phyloP scores from a whole-genome alignment of 2,888 invertebrate genomes.

The Mesorhabditis sp. region DNA sequence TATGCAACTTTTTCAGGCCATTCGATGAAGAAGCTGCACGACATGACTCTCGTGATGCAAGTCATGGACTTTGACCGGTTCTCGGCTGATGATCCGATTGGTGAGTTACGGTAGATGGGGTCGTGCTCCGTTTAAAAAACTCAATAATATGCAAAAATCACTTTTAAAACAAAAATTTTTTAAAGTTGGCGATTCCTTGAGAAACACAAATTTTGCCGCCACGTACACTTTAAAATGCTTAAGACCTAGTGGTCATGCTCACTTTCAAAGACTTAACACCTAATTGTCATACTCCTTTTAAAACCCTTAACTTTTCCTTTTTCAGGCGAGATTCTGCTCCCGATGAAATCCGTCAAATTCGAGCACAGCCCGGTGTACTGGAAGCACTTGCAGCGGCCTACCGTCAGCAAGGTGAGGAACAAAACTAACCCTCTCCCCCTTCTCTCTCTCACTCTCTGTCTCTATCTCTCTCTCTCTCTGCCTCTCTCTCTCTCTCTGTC shows the following conservation, averaged over 20 bases:
- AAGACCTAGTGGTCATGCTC: too few species aligned
- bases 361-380: slow-evolving; percentile 56
- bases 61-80: slow-evolving; percentile 57
- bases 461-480: too few species aligned
- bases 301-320: slow-evolving; percentile 16
- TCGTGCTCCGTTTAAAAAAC: too few species aligned
- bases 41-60: slow-evolving; percentile 55
- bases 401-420: slow-evolving; percentile 45
- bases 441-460: too few species aligned
- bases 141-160: too few species aligned
- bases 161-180: too few species aligned
- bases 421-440: too few species aligned
- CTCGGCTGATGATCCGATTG: slow-evolving; percentile 55
- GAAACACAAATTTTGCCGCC: too few species aligned
- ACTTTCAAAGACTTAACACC: too few species aligned
- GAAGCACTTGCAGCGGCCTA: slow-evolving; percentile 56
- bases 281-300: not conserved
- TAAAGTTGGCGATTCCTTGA: too few species aligned
- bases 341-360: slow-evolving; percentile 55
- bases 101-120: slow-evolving; percentile 11
- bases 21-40: slow-evolving; percentile 53
- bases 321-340: slow-evolving; percentile 47
- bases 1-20: slow-evolving; percentile 45
- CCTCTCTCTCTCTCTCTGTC: too few species aligned
- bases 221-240: too few species aligned